Percentiles rank a stretch among this genome's conserved stretches.
These are phyloP conservation scores for Aphrocallistes beatrix DNA, from an alignment of 37 sponge, comb jelly and placozoan species.

Conservation along the genomic window DNA sequence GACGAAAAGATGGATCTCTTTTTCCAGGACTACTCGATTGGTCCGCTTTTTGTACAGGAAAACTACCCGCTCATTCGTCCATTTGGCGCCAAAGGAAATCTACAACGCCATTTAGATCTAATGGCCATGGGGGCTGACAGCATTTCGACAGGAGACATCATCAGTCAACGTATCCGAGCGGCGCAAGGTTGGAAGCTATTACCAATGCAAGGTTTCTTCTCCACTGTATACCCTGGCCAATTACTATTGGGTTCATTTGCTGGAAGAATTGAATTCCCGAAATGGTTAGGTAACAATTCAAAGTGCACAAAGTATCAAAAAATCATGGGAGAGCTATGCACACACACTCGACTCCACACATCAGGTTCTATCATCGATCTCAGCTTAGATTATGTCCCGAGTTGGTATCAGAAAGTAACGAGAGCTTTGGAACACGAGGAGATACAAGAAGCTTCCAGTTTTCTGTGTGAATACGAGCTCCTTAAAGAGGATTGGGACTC, in stretches of 20 bases:
- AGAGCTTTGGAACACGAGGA: constrained; percentile 43
- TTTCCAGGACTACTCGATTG: constrained; percentile 82
- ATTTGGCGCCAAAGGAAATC: constrained; percentile 24
- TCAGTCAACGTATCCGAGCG: constrained; percentile 48
- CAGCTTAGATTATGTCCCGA: not conserved
- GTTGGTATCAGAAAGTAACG: constrained; percentile 23
- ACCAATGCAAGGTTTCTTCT: constrained; percentile 67
- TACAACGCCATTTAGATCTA: constrained; percentile 24
- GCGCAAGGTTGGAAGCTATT: constrained; percentile 55
- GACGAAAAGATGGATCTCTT: constrained; percentile 74
- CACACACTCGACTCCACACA: constrained; percentile 56
- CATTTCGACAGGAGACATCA: constrained; percentile 63
- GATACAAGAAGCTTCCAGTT: constrained; percentile 37
- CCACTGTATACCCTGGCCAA: constrained; percentile 72
- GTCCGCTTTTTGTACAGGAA: constrained; percentile 93
- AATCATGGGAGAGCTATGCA: constrained; percentile 50
- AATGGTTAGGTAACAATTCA: constrained; percentile 81
- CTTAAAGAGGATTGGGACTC: constrained; percentile 75
- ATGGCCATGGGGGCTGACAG: constrained; percentile 65
- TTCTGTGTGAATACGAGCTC: constrained; percentile 59
- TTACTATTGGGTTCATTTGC: constrained; percentile 53
- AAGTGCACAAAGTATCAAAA: constrained; percentile 39
- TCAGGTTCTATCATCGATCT: not conserved
- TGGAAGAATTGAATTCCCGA: constrained; percentile 60
- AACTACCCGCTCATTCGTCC: constrained; percentile 65